Evolutionary conservation across 2,113 vertebrate genomes (phyloP).

Genomic region (Halcyon senegalensis): DNA sequence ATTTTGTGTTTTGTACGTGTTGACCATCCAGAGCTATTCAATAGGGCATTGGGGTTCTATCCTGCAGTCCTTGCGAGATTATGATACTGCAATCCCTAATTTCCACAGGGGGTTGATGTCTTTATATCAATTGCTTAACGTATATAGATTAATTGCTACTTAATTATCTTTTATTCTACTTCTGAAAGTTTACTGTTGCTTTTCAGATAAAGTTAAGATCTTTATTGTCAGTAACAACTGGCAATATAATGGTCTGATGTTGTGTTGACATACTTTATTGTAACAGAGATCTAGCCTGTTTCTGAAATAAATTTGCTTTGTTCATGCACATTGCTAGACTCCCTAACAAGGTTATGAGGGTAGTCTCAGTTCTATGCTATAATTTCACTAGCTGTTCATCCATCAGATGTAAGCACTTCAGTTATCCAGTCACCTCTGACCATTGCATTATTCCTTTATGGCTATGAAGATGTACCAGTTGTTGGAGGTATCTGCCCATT

Average conservation of each 20-base stretch:
- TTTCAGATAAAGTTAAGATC: neutral
- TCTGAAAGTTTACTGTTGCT: neutral
- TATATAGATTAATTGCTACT: neutral
- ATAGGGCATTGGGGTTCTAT: neutral
- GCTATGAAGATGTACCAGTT: neutral
- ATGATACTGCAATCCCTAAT: neutral
- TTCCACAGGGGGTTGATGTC: neutral
- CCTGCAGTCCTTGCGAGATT: neutral
- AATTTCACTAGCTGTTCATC: neutral
- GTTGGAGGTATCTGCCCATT: neutral
- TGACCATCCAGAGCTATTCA: neutral
- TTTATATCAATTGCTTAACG: neutral
- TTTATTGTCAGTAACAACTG: neutral
- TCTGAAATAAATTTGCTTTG: neutral
- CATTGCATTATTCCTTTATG: neutral
- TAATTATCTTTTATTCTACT: neutral
- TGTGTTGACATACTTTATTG: neutral
- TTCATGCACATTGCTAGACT: neutral
- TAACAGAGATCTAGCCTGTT: neutral
- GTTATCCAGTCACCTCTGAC: neutral
- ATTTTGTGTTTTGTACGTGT: neutral
- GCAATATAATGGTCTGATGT: neutral
- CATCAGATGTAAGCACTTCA: neutral
- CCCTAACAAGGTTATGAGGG: neutral
- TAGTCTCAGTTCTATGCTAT: neutral